Base-by-base conservation (phyloP, 2,113 vertebrate species). In the Myanophis thanlyinensis region DNA sequence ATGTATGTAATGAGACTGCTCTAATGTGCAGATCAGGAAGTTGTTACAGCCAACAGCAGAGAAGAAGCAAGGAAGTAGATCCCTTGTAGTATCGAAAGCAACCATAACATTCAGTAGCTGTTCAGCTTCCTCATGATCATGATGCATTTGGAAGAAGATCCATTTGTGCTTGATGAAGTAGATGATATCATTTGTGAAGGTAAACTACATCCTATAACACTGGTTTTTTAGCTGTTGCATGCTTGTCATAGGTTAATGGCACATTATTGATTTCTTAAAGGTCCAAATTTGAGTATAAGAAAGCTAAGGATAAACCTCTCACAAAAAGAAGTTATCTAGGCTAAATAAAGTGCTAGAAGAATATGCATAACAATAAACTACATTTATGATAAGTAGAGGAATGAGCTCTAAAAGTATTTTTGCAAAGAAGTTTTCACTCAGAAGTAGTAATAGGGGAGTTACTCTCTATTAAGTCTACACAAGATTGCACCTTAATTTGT, bases 121-220 rank as follows among this genome's bases (percentile, higher is more conserved):
- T 54, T 6, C 11, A 85, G 90, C 56, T 90, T 30, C 0, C 0
- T 93, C 49, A 18, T 91, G 3, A 23, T 93, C 95, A 95, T 18
- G 0, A 98, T 98, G 97, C 97, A 98, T 95, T 91, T 95, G 67
- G 93, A 89, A 40, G 95, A 97, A 1, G 95, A 97, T 73, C 86
- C 56, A 44, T 62, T 93, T 88, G 87, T 92, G 40, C 89, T 1
- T 0, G 92, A 95, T 73, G 97, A 98, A 96, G 97, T 97, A 59
- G 98, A 98, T 49, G 98, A 98, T 94, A 44, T 96, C 89, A 97
- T 98, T 92, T 95, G 93, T 93, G 98, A 98, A 98, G 98, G 98
- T 98, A 98, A 97, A 96, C 48, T 25, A 2, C 87, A 62, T 94
- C 93, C 95, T 94, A 92, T 94, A 92, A 89, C 95, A 84, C 59